Evolutionary conservation across 2,888 invertebrate species (phyloP).

Genomic region (Dugesia japonica): DNA sequence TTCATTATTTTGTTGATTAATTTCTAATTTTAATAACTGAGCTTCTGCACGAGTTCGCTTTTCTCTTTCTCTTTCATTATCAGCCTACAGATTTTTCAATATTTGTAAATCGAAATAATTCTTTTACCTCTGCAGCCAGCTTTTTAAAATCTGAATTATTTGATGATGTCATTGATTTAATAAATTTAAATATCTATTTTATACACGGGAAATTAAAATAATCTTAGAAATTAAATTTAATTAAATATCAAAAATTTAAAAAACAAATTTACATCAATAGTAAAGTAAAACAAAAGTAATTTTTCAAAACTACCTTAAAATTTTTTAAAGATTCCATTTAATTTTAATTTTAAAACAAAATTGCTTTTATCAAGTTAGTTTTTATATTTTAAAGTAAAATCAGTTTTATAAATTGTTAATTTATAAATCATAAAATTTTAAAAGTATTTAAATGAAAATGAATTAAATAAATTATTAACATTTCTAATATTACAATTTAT

Average conservation of each 20-base stretch:
- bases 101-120: not conserved
- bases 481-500: too few relatives aligned
- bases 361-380: too few relatives aligned
- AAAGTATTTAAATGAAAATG: too few relatives aligned
- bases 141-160: not conserved
- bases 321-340: too few relatives aligned
- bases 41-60: not conserved
- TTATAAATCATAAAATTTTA: too few relatives aligned
- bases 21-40: not conserved
- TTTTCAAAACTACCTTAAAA: too few relatives aligned
- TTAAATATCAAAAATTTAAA: not conserved
- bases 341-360: too few relatives aligned
- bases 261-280: not conserved
- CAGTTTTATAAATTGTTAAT: too few relatives aligned
- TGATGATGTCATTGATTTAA: not conserved
- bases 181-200: not conserved
- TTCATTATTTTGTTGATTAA: not conserved
- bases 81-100: not conserved
- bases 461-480: too few relatives aligned
- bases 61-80: constrained; percentile 10
- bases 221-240: not conserved
- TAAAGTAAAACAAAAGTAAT: not conserved
- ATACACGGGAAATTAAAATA: not conserved
- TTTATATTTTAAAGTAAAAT: too few relatives aligned
- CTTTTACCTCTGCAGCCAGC: not conserved